Evolutionary conservation across 2,797 vertebrate species (phyloP), one percentile per base, ranked within the genome.

Genomic region (Lycodopsis pacificus): DNA sequence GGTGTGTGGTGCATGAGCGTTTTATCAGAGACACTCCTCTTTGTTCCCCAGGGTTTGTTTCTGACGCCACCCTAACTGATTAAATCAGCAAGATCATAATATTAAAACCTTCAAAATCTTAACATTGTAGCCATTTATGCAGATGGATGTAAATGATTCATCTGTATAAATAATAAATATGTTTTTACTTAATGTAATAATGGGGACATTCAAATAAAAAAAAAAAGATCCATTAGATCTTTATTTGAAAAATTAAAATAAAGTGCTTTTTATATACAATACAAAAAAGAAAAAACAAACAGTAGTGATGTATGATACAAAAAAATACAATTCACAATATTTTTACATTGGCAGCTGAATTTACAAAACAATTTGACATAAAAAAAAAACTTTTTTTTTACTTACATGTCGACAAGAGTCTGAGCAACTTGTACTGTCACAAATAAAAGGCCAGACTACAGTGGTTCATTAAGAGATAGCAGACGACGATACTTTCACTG

Each of bases 221-320:
- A 46, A 91, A 79, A 49, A 57, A 32, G 82, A 90, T 85, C 85
- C 73, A 90, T 92, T 94, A 92, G 77, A 88, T 92, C 87, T 94
- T 95, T 95, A 96, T 95, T 95, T 93, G 93, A 93, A 95, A 95
- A 95, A 95, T 94, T 93, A 95, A 95, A 95, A 95, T 95, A 95
- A 96, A 96, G 95, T 96, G 95, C 95, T 95, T 95, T 95, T 94
- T 95, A 95, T 95, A 86, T 95, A 95, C 93, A 95, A 92, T 95
- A 94, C 91, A 95, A 96, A 94, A 93, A 91, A 82, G 42, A 62
- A 74, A 85, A 90, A 86, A 80, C 71, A 92, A 93, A 94, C 93
- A 92, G 91, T 92, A 93, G 93, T 94, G 93, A 95, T 93, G 91
- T 93, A 94, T 93, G 88, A 92, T 94, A 95, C 93, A 95, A 94